Percentiles rank a stretch among this genome's conserved stretches.
These are phyloP conservation scores for Xenopus laevis DNA, from an alignment of 2,113 vertebrate species.

Conservation along the genomic window DNA sequence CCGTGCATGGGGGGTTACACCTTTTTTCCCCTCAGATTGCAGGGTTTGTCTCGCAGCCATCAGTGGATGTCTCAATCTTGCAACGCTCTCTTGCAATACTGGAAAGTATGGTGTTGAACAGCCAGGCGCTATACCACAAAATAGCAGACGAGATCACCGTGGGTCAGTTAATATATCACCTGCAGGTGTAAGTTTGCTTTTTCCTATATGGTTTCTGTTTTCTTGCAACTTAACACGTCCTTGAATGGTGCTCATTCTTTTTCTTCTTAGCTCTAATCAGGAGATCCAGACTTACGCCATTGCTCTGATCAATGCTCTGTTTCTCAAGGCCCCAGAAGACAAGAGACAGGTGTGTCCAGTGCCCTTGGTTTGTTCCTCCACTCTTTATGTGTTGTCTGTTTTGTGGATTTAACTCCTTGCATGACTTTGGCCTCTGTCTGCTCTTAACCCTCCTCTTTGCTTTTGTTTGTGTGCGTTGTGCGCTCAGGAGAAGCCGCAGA, in stretches of 20 bases:
- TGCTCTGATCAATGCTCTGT: constrained; percentile 95
- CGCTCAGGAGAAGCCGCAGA: constrained; percentile 83
- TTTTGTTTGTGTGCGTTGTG: constrained; percentile 73
- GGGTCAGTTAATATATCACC: constrained; percentile 94
- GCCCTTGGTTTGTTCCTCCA: not conserved
- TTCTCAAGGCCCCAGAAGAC: constrained; percentile 96
- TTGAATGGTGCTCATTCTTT: not conserved
- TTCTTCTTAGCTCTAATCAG: constrained; percentile 87
- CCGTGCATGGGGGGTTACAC: too few species aligned
- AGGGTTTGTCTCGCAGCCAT: constrained; percentile 92
- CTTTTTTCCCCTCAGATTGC: constrained; percentile 72
- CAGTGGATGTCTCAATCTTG: constrained; percentile 94
- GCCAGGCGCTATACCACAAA: constrained; percentile 93
- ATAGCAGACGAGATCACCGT: constrained; percentile 95
- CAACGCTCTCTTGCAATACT: constrained; percentile 94
- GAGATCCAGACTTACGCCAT: constrained; percentile 98
- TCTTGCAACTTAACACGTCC: not conserved
- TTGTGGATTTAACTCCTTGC: constrained; percentile 51
- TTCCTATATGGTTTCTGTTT: not conserved
- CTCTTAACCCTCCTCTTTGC: constrained; percentile 65
- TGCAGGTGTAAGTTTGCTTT: constrained; percentile 89
- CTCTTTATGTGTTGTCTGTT: constrained; percentile 2
- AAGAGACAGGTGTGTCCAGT: constrained; percentile 79
- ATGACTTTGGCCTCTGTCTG: constrained; percentile 52
- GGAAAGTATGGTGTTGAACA: constrained; percentile 98